Evolutionary conservation across 1,140 invertebrate genomes (phyloP), one percentile per base, ranked within the genome.

Genomic region (Leptopilina clavipes): DNA sequence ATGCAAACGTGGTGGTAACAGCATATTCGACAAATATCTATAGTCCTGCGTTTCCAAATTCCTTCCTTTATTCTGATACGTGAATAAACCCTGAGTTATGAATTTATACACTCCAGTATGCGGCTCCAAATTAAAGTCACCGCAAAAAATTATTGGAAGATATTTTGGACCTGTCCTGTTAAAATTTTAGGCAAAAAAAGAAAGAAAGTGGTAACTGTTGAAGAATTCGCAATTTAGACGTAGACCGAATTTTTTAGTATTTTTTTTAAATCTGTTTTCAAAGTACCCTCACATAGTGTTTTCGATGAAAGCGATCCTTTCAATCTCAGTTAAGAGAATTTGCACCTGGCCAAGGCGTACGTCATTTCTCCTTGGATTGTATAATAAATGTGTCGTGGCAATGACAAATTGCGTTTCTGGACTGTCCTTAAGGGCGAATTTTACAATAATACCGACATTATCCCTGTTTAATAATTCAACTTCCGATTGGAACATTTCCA

Each of bases 361-460:
- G 88, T 99, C 97, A 22, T 95, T 93, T 31, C 98, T 89, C 82
- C 91, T 94, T 0, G 96, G 97, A 92, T 99, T 99, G 86, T 95
- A 99, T 7, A 99, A 90, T n/a, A 99, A 91, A 91, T 99, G 98
- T 0, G 98, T 99, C 3, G 96, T 99, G 6, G 96, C 96, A 0
- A 99, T 92, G 31, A 96, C 92, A 70, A 97, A 87, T 19, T 93
- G 89, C 7, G 88, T 89, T 0, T 87, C 70, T 1, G 91, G 91
- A 70, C 86, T 82, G 1, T 84, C 78, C 76, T 90, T 92, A 0
- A 93, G 87, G 9, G 89, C 84, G 75, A 98, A 93, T 85, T 95
- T 95, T 3, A 94, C 93, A 45, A 98, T 92, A 22, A 98, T 84
- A 0, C 93, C 97, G 52, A 99, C 93, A 90, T 99, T 98, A 80